Conservation (phyloP, 2,113 vertebrate genomes). For the Notarius lentiginosus region DNA sequence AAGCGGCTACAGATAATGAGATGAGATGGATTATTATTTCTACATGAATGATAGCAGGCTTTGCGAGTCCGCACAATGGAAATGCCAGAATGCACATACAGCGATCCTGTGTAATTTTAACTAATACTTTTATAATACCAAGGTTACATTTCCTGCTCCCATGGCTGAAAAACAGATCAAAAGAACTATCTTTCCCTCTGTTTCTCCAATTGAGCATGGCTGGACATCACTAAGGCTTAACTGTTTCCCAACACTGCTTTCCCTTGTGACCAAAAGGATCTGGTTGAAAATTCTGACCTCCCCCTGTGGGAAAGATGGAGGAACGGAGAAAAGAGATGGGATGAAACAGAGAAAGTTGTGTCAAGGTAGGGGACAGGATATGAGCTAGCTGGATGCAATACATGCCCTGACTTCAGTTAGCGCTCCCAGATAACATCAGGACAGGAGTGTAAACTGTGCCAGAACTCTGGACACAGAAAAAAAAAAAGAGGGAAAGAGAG, state of each 20-base stretch:
- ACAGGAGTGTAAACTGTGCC: constrained; percentile 52
- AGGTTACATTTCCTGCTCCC: constrained; percentile 35
- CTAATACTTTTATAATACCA: constrained; percentile 58
- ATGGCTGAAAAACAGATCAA: constrained; percentile 56
- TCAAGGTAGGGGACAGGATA: constrained; percentile 53
- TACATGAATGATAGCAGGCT: neutral
- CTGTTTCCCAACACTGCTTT: constrained; percentile 62
- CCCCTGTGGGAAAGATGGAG: neutral
- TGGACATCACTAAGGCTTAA: constrained; percentile 61
- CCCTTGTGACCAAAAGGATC: constrained; percentile 35
- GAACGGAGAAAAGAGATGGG: neutral
- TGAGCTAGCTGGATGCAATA: constrained; percentile 53
- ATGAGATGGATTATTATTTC: neutral
- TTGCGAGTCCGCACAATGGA: neutral
- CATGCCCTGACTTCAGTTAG: constrained; percentile 56
- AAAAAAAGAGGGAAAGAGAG: neutral
- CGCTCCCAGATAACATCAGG: constrained; percentile 64
- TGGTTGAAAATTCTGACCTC: neutral
- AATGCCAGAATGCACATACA: neutral
- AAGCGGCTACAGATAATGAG: too few relatives aligned
- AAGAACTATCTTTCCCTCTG: constrained; percentile 45
- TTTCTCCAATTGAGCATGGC: constrained; percentile 13
- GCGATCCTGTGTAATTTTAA: constrained; percentile 39
- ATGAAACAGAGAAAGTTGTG: constrained; percentile 15
- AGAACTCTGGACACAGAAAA: constrained; percentile 11